Percentiles rank a stretch among this genome's conserved stretches.
Conservation (phyloP, 1,140 invertebrate species). For the Onthophagus taurus region DNA sequence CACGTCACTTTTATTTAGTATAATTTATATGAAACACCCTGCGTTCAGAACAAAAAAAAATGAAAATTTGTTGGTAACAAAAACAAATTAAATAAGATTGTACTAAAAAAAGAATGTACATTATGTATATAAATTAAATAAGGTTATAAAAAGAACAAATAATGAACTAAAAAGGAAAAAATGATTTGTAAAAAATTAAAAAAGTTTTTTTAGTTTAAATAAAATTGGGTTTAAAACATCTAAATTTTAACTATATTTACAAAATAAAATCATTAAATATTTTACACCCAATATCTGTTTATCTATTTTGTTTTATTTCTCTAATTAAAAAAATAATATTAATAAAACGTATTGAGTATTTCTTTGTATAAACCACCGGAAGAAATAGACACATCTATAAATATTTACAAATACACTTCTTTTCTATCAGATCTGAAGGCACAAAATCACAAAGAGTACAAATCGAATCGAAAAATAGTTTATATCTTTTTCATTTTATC, state of each 20-base stretch:
- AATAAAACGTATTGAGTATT: conserved; percentile 2
- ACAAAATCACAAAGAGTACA: conserved; percentile 22
- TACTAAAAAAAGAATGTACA: conserved; percentile 23
- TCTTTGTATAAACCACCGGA: background rate
- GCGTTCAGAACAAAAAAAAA: conserved; percentile 18
- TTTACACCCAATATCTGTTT: conserved; percentile 2
- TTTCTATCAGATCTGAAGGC: conserved; percentile 25
- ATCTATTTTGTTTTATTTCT: background rate
- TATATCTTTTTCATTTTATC: background rate
- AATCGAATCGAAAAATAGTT: conserved; percentile 5
- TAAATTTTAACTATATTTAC: conserved; percentile 1
- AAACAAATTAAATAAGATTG: conserved; percentile 31
- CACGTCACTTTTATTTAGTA: conserved; percentile 9
- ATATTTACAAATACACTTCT: conserved; percentile 8
- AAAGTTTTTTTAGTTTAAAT: conserved; percentile 12
- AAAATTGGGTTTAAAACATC: background rate
- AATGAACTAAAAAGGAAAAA: conserved; percentile 18
- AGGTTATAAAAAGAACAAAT: conserved; percentile 1
- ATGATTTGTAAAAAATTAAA: conserved; percentile 19
- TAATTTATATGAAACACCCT: conserved; percentile 9
- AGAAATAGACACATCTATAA: background rate
- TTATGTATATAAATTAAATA: conserved; percentile 18
- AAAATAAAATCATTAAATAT: conserved; percentile 1
- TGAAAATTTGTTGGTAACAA: conserved; percentile 29
- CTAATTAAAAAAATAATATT: conserved; percentile 6